Evolutionary conservation across 2,888 invertebrate species (phyloP), one percentile per base, ranked within the genome.

Genomic region (Dioctria linearis): DNA sequence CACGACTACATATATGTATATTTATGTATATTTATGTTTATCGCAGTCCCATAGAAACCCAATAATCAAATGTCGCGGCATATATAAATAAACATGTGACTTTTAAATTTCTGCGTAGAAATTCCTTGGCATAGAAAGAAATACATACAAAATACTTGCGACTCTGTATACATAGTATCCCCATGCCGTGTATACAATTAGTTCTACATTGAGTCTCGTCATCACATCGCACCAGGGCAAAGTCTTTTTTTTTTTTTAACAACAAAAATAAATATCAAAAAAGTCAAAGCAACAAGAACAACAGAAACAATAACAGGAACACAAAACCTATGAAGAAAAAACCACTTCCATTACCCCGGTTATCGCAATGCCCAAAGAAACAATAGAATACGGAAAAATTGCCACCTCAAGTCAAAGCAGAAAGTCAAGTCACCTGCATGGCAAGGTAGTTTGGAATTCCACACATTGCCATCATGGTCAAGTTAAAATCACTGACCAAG

Each of bases 341-440:
- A 25, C 25, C n/a, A 67, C 67, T 67, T 67, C 51, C 69, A 69
- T 51, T 69, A 49, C 40, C 39, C 69, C 69, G 69, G 51, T 25
- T 54, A 51, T 69, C 69, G 69, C 69, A 69, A 69, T 69, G 69
- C 51, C 51, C 25, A 51, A 11, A 39, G 6, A 11, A 37, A 69
- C 39, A 54, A 69, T 69, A 51, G 69, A 51, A 69, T 49, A 69
- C 69, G 69, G 69, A 69, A 69, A 69, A 69, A 54, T 54, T 54
- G n/a, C 51, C 51, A 51, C 11, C 51, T 69, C 69, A 69, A 69
- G 51, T 51, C 69, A 25, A 39, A 69, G 40, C 69, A 69, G 69
- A 69, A 69, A 69, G 69, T 69, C 69, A 69, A 69, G 69, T 69
- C 69, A 69, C 69, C 69, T 69, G 69, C 54, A 51, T 69, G 51